These are phyloP conservation scores for Mohoua ochrocephala DNA, from an alignment of 2,113 vertebrate species.

Conservation along the genomic window DNA sequence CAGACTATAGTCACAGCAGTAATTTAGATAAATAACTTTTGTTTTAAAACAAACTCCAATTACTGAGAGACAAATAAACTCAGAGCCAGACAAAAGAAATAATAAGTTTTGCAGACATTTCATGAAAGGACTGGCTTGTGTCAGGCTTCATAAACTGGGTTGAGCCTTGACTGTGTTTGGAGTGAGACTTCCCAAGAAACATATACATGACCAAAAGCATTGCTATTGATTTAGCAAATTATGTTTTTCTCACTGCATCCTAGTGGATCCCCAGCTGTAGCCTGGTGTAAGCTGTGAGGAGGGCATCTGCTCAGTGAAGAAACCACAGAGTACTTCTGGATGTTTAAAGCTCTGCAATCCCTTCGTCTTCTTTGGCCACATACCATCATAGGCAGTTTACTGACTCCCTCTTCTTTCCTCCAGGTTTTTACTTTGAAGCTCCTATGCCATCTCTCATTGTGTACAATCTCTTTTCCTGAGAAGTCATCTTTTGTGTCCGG, in stretches of 20 bases:
- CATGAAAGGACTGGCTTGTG: background rate
- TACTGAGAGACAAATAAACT: background rate
- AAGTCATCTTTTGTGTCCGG: background rate
- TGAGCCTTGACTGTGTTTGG: background rate
- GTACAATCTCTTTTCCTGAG: background rate
- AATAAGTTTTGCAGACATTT: background rate
- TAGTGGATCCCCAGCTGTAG: background rate
- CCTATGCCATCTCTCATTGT: background rate
- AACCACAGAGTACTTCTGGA: background rate
- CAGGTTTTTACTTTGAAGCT: background rate
- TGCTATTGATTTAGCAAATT: background rate
- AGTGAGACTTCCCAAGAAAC: background rate
- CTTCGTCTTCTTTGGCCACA: background rate
- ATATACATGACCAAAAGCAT: background rate
- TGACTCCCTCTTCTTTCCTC: background rate
- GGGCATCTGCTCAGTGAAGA: accelerated
- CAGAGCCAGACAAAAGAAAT: background rate
- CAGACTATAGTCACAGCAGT: background rate
- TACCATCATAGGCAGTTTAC: background rate
- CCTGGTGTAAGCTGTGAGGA: background rate
- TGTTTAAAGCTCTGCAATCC: background rate
- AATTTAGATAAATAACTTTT: slow-evolving; percentile 3
- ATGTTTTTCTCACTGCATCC: background rate
- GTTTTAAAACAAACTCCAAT: background rate
- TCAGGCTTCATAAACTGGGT: background rate